phyloP scores from a whole-genome alignment of 2,888 invertebrate species.

The Parnassius mnemosyne region DNA sequence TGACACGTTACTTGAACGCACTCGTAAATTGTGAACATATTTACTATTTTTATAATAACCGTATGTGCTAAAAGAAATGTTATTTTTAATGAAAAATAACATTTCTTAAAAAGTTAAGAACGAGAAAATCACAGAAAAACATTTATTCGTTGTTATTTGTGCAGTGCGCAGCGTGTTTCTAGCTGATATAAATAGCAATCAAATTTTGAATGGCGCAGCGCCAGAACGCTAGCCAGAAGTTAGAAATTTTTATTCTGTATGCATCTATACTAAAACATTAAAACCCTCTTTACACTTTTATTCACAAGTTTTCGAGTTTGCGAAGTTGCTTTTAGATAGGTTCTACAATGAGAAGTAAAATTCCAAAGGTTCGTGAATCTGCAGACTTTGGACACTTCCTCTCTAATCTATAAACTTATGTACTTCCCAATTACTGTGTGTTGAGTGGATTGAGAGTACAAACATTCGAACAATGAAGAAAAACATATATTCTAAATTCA shows the following conservation, averaged over 20 bases:
- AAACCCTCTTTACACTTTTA: no score
- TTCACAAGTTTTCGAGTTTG: neutral
- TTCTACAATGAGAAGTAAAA: no score
- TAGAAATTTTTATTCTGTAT: slow-evolving; percentile 9
- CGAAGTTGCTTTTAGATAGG: no score
- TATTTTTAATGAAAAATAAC: no score
- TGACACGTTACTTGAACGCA: slow-evolving; percentile 2
- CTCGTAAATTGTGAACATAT: neutral
- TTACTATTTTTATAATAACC: neutral
- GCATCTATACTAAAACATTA: neutral
- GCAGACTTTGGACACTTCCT: no score
- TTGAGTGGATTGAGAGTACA: no score
- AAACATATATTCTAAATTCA: no score
- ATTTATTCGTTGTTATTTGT: neutral
- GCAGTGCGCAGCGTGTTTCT: slow-evolving; percentile 11
- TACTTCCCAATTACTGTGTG: no score
- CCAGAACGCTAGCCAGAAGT: slow-evolving; percentile 36
- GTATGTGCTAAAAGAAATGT: neutral
- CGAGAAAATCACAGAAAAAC: neutral
- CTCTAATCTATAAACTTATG: no score
- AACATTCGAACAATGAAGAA: no score
- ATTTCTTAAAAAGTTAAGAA: no score
- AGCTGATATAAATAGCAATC: slow-evolving; percentile 41
- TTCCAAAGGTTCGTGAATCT: no score
- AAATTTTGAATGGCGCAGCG: slow-evolving; percentile 43